A percentile compares a stretch with the other conserved stretches of the same genome.
Evolutionary conservation across 2,113 vertebrate genomes (phyloP).

Genomic region (Mormoops blainvillei): DNA sequence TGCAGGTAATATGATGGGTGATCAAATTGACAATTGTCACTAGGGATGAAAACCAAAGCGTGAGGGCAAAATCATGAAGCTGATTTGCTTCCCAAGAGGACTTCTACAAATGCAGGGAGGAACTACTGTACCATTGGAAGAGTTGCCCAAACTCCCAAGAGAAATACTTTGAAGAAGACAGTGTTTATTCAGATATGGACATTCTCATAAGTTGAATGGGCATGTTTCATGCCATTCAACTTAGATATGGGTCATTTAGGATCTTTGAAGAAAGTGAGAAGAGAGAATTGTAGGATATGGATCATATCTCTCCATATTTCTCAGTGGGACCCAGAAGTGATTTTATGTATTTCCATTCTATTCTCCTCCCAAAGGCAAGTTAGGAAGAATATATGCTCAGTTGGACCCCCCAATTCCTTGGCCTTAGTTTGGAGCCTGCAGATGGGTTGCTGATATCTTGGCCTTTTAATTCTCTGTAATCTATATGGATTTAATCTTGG

Average conservation of each 20-base stretch:
- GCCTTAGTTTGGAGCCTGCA: constrained; percentile 1
- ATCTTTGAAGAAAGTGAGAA: not conserved
- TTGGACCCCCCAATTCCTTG: not conserved
- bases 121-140: not conserved
- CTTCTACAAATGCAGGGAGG: not conserved
- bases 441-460: constrained; percentile 15
- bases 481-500: constrained; percentile 34
- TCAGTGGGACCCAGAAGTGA: not conserved
- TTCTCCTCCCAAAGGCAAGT: not conserved
- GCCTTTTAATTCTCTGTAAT: constrained; percentile 14
- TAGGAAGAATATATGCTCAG: not conserved
- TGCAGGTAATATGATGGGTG: not conserved
- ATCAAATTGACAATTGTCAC: not conserved
- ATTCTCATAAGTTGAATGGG: not conserved
- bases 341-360: not conserved
- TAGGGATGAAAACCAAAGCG: not conserved
- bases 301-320: not conserved
- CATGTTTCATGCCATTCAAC: not conserved
- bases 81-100: not conserved
- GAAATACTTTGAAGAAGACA: not conserved
- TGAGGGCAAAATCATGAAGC: not conserved
- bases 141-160: not conserved
- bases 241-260: not conserved
- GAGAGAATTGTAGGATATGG: not conserved
- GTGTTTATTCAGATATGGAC: not conserved